phyloP scores from a whole-genome alignment of 2,888 invertebrate species.

The Pammene fasciana region DNA sequence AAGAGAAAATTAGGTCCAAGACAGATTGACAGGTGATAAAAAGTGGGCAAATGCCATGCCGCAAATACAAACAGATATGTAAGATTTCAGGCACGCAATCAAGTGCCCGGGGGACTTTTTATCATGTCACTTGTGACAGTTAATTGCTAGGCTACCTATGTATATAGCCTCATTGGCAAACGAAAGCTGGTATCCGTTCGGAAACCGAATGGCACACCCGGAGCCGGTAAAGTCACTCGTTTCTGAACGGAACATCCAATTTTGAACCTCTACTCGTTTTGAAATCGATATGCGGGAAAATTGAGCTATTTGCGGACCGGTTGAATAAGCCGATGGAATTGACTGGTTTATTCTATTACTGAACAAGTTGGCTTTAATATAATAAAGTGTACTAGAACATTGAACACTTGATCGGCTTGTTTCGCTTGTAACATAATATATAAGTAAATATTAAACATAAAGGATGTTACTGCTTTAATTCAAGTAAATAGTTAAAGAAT shows the following conservation, averaged over 20 bases:
- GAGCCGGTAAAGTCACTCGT: constrained; percentile 44
- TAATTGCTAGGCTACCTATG: constrained; percentile 3
- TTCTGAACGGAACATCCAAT: constrained; percentile 68
- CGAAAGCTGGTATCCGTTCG: constrained; percentile 44
- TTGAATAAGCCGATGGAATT: constrained; percentile 24
- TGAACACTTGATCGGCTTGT: background rate
- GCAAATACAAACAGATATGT: background rate
- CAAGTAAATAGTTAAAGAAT: too few relatives aligned
- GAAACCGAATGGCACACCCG: constrained; percentile 36
- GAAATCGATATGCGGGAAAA: constrained; percentile 39
- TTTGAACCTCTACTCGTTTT: constrained; percentile 51
- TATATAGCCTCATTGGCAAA: constrained; percentile 25
- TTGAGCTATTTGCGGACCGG: constrained; percentile 38
- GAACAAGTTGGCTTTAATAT: constrained; percentile 4
- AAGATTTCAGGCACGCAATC: constrained; percentile 2
- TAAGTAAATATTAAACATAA: too few relatives aligned
- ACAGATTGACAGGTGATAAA: background rate
- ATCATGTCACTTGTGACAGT: background rate
- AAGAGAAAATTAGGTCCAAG: background rate
- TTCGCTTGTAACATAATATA: background rate
- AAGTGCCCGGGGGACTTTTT: constrained; percentile 1
- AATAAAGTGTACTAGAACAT: background rate
- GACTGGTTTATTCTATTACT: constrained; percentile 10
- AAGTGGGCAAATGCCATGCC: background rate
- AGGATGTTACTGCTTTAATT: too few relatives aligned